phyloP scores from a whole-genome alignment of 2,888 invertebrate species.

The Agrotis segetum region DNA sequence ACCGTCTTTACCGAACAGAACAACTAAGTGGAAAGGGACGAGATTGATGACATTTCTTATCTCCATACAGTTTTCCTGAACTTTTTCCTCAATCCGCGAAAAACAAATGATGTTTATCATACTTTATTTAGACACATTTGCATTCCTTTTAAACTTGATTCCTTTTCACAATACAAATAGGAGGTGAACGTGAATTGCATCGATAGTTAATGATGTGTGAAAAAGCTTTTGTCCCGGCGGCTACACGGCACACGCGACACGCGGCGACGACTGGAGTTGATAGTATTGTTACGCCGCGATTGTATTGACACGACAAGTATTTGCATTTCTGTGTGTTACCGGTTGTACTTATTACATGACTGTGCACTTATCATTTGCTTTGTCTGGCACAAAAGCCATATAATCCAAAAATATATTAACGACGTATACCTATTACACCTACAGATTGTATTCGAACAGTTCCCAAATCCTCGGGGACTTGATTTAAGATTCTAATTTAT shows the following conservation, averaged over 20 bases:
- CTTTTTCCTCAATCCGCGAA: slow-evolving; percentile 47
- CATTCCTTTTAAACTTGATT: slow-evolving; percentile 23
- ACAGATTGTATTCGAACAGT: background rate
- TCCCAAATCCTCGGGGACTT: background rate
- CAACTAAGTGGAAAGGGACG: slow-evolving; percentile 55
- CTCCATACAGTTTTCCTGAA: slow-evolving; percentile 49
- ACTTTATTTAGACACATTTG: slow-evolving; percentile 42
- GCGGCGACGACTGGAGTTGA: slow-evolving; percentile 3
- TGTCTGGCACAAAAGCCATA: background rate
- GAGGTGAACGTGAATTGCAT: slow-evolving; percentile 32
- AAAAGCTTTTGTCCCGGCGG: slow-evolving; percentile 39
- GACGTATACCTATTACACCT: background rate
- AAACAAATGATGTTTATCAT: slow-evolving; percentile 40
- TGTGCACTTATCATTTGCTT: slow-evolving; percentile 12
- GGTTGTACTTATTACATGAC: slow-evolving; percentile 1
- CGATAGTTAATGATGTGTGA: slow-evolving; percentile 51
- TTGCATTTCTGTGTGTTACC: slow-evolving; percentile 35
- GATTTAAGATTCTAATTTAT: slow-evolving; percentile 29
- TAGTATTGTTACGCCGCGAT: slow-evolving; percentile 43
- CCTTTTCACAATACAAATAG: slow-evolving; percentile 30
- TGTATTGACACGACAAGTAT: slow-evolving; percentile 47
- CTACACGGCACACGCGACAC: background rate
- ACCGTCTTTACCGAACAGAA: slow-evolving; percentile 34
- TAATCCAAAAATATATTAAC: background rate
- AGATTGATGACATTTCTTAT: slow-evolving; percentile 59